Evolutionary conservation across 2,888 invertebrate species (phyloP).

Genomic region (Criorhina ranunculi): DNA sequence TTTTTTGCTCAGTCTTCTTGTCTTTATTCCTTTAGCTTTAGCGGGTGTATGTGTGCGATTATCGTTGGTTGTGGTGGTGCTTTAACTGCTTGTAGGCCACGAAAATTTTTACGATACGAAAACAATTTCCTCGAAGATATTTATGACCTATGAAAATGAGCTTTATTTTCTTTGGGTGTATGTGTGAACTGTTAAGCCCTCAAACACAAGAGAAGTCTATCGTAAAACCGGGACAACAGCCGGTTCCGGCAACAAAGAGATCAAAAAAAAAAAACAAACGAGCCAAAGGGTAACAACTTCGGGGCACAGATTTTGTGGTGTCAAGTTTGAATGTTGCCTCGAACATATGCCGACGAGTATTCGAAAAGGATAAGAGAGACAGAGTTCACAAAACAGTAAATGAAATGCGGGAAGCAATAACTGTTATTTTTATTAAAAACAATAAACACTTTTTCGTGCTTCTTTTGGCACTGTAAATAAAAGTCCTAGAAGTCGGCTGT

Average conservation of each 20-base stretch:
- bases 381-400: slow-evolving; percentile 57
- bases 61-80: slow-evolving; percentile 51
- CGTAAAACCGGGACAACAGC: slow-evolving; percentile 66
- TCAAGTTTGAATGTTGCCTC: slow-evolving; percentile 38
- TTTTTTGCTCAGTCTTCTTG: slow-evolving; percentile 18
- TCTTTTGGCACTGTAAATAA: slow-evolving; percentile 18
- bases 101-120: slow-evolving; percentile 77
- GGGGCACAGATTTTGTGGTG: slow-evolving; percentile 52
- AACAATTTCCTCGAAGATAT: slow-evolving; percentile 76
- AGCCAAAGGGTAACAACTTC: slow-evolving; percentile 27
- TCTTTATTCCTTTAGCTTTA: slow-evolving; percentile 45
- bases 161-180: slow-evolving; percentile 53
- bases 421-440: slow-evolving; percentile 76
- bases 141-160: slow-evolving; percentile 75
- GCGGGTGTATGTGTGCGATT: slow-evolving; percentile 31
- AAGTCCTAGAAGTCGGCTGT: slow-evolving; percentile 9
- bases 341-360: slow-evolving; percentile 54
- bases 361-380: slow-evolving; percentile 40
- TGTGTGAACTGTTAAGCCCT: slow-evolving; percentile 4
- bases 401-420: slow-evolving; percentile 74
- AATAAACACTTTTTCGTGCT: slow-evolving; percentile 69
- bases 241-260: slow-evolving; percentile 68
- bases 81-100: slow-evolving; percentile 77
- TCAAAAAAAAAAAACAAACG: slow-evolving; percentile 19
- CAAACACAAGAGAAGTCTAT: slow-evolving; percentile 20